phyloP scores from a whole-genome alignment of 2,797 vertebrate genomes.

The Ptychobarbus kaznakovi region DNA sequence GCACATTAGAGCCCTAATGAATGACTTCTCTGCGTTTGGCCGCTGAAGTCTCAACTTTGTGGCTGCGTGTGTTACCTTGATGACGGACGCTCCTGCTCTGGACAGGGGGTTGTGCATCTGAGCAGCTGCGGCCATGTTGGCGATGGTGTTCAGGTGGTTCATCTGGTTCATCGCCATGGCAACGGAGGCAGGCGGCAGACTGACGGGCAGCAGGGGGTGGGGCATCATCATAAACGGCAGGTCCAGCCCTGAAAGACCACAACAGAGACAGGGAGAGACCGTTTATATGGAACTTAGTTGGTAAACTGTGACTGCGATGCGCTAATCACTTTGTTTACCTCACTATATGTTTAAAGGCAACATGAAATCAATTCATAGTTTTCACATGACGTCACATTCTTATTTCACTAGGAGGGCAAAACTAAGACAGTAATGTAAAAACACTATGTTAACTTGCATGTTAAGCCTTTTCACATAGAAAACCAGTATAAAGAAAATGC shows the following conservation, averaged over 20 bases:
- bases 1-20: conserved; percentile 10
- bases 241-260: conserved; percentile 81
- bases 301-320: neutral
- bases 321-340: neutral
- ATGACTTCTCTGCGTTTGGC: neutral
- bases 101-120: conserved; percentile 88
- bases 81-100: conserved; percentile 84
- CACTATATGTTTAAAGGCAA: neutral
- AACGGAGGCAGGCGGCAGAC: conserved; percentile 90
- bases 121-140: conserved; percentile 87
- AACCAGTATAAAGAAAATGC: neutral
- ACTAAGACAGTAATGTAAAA: neutral
- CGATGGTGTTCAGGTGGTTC: conserved; percentile 91
- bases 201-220: conserved; percentile 90
- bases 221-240: conserved; percentile 96
- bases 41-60: conserved; percentile 4
- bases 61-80: conserved; percentile 79
- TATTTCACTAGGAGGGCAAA: neutral
- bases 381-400: neutral
- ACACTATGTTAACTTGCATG: neutral
- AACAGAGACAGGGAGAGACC: neutral
- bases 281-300: neutral
- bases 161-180: conserved; percentile 96
- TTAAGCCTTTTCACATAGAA: neutral
- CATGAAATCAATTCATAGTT: neutral